Evolutionary conservation across 1,140 invertebrate species (phyloP), one percentile per base, ranked within the genome.

Genomic region (Euglossa dilemma): DNA sequence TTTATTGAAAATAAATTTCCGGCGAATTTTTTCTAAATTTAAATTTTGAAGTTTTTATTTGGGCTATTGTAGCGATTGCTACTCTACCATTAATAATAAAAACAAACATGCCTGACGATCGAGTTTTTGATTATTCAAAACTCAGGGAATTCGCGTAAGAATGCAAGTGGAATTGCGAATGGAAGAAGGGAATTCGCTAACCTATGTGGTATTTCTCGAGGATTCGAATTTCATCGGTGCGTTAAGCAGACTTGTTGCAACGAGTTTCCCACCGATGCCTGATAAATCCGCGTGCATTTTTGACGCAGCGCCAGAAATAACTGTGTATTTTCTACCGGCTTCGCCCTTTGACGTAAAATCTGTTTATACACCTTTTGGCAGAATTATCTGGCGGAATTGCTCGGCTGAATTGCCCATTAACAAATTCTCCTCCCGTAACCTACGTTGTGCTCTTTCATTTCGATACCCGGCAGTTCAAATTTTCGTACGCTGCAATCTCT

Each of bases 301-400:
- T 63, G 47, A 50, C 25, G 61, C 5, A 6, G 8, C 8, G 77
- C 67, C 77, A 80, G 56, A 36, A 36, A n/a, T 20, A n/a, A 63
- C 20, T 11, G n/a, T 14, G 63, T 52, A 61, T 52, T 25, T 43
- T 25, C 67, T 36, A 14, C 36, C 52, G 36, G 14, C 43, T 36
- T 54, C 45, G 36, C n/a, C 63, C 6, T 57, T 67, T 28, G n/a
- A 59, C 76, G 52, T 16, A 50, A 70, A 47, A 23, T 64, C 73
- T 23, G 45, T 14, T 56, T 28, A 28, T 50, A 28, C 9, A 28
- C 25, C 25, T 75, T 52, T 76, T 64, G 59, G 59, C 74, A 76
- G 28, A 52, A 64, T 64, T 36, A 50, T 12, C 28, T n/a, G 12
- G 47, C 45, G 12, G 25, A 28, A 45, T 63, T 63, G 28, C 25